Evolutionary conservation across 2,888 invertebrate species (phyloP), one percentile per base, ranked within the genome.

Genomic region (Troglohyphantes excavatus): DNA sequence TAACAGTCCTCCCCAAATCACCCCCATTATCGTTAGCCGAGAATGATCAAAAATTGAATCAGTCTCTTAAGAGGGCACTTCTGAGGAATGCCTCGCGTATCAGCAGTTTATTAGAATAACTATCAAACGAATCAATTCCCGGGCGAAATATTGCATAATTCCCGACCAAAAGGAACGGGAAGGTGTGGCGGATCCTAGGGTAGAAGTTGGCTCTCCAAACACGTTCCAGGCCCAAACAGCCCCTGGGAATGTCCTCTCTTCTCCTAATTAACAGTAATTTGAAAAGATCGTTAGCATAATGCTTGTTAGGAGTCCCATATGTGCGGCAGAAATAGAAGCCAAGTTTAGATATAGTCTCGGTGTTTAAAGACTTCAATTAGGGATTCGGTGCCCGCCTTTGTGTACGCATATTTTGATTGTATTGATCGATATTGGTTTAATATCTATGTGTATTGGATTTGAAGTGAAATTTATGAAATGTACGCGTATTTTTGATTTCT

Each of bases 191-290:
- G 21, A 63, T 61, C 63, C 43, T 63, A 63, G 27, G 23, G 43
- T 65, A 27, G 26, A 26, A 63, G 63, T 83, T 83, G 46, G 23
- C 63, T 85, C 76, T 68, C 76, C 29, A 39, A 76, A 70, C 76
- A 85, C 83, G 83, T 83, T 63, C 72, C 39, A 27, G 68, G 23
- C 76, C 59, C n/a, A 59, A 21, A n/a, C 2, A 68, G 19, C 75
- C 75, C 76, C 9, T 17, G 76, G 68, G 85, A 85, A 68, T 19
- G 27, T 70, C 85, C 76, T 85, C 68, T 67, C 84, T 63, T 76
- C 76, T 78, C 59, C 85, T 85, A 85, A 85, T 85, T 85, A 85
- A 85, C 85, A 67, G 76, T 85, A 85, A 85, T 85, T 85, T 85
- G 76, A 76, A 76, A 67, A 76, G 85, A 85, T 85, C 85, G 76